These are phyloP conservation scores for Mico argentatus DNA, from an alignment of 2,797 vertebrate species.

Conservation along the genomic window DNA sequence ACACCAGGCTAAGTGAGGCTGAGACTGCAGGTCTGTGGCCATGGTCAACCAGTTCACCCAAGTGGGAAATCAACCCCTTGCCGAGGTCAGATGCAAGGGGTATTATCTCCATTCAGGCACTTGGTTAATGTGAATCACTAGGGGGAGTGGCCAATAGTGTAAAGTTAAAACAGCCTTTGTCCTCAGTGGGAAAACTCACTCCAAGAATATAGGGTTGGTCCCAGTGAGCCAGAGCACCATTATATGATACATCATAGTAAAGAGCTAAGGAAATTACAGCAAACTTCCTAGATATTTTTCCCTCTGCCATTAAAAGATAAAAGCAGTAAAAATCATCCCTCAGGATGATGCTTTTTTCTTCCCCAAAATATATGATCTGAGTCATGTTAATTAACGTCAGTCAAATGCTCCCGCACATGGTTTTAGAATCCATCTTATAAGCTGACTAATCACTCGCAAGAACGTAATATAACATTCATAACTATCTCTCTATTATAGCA, in stretches of 20 bases:
- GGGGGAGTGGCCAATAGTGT: too few relatives aligned
- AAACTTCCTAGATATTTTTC: neutral
- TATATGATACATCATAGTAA: neutral
- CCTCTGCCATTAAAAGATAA: constrained; percentile 22
- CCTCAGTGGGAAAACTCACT: neutral
- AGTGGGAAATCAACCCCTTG: neutral
- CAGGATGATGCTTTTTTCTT: neutral
- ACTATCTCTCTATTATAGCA: neutral
- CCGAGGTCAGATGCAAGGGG: neutral
- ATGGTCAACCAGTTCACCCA: neutral
- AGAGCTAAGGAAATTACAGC: neutral
- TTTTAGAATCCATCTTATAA: neutral
- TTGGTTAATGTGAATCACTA: neutral
- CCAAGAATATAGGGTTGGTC: neutral
- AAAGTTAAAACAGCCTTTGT: neutral
- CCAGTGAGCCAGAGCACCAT: neutral
- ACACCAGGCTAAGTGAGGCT: neutral
- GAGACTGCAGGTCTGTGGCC: neutral
- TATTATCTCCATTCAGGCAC: neutral
- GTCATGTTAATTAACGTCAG: neutral
- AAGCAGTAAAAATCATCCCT: constrained; percentile 34
- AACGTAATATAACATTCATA: neutral
- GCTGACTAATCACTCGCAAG: neutral
- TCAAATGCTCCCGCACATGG: neutral
- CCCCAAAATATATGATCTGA: constrained; percentile 27